A percentile compares a stretch with the other conserved stretches of the same genome.
Evolutionary conservation across 2,888 invertebrate species (phyloP).

Genomic region (Phaedon cochleariae): DNA sequence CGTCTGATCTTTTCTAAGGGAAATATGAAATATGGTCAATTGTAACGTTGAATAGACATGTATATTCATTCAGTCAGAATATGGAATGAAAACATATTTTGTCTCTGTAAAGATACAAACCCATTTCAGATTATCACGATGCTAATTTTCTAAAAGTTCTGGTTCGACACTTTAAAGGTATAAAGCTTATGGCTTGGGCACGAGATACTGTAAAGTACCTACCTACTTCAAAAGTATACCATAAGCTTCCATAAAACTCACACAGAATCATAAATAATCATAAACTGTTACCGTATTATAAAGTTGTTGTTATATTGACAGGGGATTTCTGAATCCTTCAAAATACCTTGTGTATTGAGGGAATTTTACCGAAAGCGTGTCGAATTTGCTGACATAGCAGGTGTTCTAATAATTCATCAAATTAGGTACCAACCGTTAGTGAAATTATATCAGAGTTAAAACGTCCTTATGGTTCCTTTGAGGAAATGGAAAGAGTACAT

Average conservation of each 20-base stretch:
- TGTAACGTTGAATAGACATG: too few relatives aligned
- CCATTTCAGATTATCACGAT: too few relatives aligned
- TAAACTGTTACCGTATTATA: constrained; percentile 19
- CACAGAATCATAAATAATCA: constrained; percentile 30
- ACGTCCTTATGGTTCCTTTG: too few relatives aligned
- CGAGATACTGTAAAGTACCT: background rate
- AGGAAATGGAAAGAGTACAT: too few relatives aligned
- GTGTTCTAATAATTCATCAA: constrained; percentile 17
- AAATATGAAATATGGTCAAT: too few relatives aligned
- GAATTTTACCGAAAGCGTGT: constrained; percentile 22
- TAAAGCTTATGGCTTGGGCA: background rate
- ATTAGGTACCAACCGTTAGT: background rate
- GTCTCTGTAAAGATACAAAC: too few relatives aligned
- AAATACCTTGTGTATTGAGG: constrained; percentile 10
- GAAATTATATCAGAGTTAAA: too few relatives aligned
- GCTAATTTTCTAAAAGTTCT: background rate
- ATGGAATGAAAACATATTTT: too few relatives aligned
- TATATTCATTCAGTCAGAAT: too few relatives aligned
- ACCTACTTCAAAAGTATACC: constrained; percentile 11
- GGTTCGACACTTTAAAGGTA: background rate
- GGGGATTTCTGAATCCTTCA: constrained; percentile 11
- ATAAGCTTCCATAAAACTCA: constrained; percentile 28
- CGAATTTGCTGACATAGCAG: constrained; percentile 25
- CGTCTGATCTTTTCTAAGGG: too few relatives aligned
- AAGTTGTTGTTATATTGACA: constrained; percentile 24